phyloP scores from a whole-genome alignment of 1,140 invertebrate genomes.

The Zaprionus davidi region DNA sequence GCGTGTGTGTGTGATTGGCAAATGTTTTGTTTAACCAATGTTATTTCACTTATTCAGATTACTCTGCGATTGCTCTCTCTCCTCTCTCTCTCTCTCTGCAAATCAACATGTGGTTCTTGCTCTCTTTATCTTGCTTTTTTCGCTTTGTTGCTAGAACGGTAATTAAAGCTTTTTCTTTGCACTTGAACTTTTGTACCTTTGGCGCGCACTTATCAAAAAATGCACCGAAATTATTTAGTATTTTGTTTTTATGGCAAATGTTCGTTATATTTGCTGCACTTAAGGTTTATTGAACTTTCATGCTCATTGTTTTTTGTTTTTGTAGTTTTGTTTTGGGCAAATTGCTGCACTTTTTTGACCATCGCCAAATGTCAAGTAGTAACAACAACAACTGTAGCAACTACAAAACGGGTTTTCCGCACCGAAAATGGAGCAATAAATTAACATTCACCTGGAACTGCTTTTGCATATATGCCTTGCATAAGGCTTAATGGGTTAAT shows the following conservation, averaged over 20 bases:
- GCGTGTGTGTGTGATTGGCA: constrained; percentile 26
- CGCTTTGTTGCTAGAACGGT: constrained; percentile 49
- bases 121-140: constrained; percentile 24
- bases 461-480: constrained; percentile 38
- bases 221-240: constrained; percentile 25
- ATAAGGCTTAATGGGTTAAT: constrained; percentile 59
- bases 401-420: constrained; percentile 60
- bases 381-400: constrained; percentile 22
- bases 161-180: constrained; percentile 63
- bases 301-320: not conserved
- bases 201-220: constrained; percentile 55
- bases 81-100: constrained; percentile 5
- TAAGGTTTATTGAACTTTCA: constrained; percentile 67
- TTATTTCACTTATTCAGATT: constrained; percentile 37
- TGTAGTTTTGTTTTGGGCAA: constrained; percentile 56
- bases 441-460: constrained; percentile 37
- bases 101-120: constrained; percentile 72
- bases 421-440: constrained; percentile 50
- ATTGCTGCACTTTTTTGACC: constrained; percentile 55
- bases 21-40: constrained; percentile 50
- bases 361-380: constrained; percentile 43
- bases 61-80: not conserved
- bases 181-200: constrained; percentile 54
- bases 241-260: constrained; percentile 4
- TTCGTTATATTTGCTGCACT: constrained; percentile 24